Evolutionary conservation across 2,888 invertebrate species (phyloP), one percentile per base, ranked within the genome.

Genomic region (Ormyrus thymus): DNA sequence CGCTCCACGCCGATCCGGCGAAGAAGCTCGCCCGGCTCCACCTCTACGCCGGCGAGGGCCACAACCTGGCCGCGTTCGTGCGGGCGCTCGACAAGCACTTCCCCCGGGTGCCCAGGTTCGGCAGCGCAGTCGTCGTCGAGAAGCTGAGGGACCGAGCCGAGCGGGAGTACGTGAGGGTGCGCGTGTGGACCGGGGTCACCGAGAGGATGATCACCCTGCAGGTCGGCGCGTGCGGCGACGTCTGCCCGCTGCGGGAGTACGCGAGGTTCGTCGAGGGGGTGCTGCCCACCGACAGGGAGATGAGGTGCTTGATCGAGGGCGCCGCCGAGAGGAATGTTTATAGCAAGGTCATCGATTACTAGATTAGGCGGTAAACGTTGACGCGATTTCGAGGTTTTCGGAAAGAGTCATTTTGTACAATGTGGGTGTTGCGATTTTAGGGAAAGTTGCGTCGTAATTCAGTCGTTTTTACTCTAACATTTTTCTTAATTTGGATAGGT

Each of bases 101-200:
- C 10, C 78, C 80, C 5, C 50, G 72, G 2, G 56, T 80, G 9
- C 80, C 80, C 0, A 51, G n/a, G 53, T 73, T 53, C 53, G 75
- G 75, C 1, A 78, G 66, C 9, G 80, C 80, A 10, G 43, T 80
- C 43, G 51, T 80, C 0, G 7, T 80, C 6, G 80, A 80, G 50
- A 80, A 68, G 9, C 8, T 50, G 10, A 43, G 74, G 8, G 43
- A 53, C 9, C 0, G 10, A 10, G 29, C 6, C 29, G 10, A 1
- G 9, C 43, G 5, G 7, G 43, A 7, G 4, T 46, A 56, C 55
- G 71, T 71, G 1, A 62, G 59, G 45, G 43, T 73, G 1, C n/a
- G 73, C n/a, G 15, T 76, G 1, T 80, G 80, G 80, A 80, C 76
- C 0, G 76, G 75, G 0, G 46, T 10, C 0, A 48, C 70, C 3